A percentile compares a stretch with the other conserved stretches of the same genome.
Conservation (phyloP, 2,888 invertebrate genomes). For the Acanthopleura granulata region DNA sequence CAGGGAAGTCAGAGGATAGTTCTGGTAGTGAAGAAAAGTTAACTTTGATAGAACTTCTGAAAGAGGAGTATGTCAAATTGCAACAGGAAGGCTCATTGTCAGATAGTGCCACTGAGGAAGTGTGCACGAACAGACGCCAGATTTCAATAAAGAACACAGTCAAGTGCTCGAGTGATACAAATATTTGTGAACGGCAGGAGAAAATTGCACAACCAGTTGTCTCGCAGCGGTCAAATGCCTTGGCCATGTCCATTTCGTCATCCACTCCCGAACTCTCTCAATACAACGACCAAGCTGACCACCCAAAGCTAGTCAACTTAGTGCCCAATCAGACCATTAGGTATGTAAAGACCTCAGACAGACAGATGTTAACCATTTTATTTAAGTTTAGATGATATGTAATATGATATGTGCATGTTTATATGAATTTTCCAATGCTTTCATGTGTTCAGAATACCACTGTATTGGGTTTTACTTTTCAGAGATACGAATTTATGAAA, state of each 20-base stretch:
- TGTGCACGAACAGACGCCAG: background rate
- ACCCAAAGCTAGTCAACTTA: conserved; percentile 19
- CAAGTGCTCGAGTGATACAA: conserved; percentile 55
- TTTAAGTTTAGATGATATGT: too few relatives aligned
- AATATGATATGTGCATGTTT: too few relatives aligned
- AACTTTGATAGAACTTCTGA: conserved; percentile 57
- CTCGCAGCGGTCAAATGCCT: background rate
- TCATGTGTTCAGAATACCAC: too few relatives aligned
- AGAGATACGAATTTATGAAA: too few relatives aligned
- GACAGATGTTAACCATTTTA: too few relatives aligned
- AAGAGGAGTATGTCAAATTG: conserved; percentile 44
- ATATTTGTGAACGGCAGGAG: conserved; percentile 31
- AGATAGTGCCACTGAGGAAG: conserved; percentile 12
- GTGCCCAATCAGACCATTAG: conserved; percentile 20
- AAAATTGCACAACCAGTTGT: background rate
- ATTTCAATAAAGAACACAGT: conserved; percentile 20
- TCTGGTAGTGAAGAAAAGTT: conserved; percentile 36
- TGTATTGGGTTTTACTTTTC: too few relatives aligned
- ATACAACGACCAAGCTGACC: conserved; percentile 16
- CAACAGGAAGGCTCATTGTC: conserved; percentile 2
- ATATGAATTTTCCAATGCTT: too few relatives aligned
- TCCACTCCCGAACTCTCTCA: conserved; percentile 41
- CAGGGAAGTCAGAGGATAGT: background rate
- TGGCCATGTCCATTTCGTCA: conserved; percentile 35
- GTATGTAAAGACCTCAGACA: background rate